Conservation (phyloP, 2,888 invertebrate genomes). For the Thecocarcelia acutangulata region DNA sequence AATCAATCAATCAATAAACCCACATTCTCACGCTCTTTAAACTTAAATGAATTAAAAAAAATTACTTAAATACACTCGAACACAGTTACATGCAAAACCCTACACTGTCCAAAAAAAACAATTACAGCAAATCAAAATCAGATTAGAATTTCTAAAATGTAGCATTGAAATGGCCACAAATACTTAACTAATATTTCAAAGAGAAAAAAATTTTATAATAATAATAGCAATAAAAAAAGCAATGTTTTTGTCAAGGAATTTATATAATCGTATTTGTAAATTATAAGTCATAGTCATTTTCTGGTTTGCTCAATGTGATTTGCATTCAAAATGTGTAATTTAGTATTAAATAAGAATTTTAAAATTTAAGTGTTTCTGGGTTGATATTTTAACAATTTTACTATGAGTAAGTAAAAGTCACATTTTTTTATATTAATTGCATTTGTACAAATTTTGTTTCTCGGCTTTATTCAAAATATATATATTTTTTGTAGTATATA, state of each 20-base stretch:
- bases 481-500: neutral
- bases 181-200: conserved; percentile 28
- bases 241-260: conserved; percentile 45
- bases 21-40: conserved; percentile 8
- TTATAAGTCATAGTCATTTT: conserved; percentile 50
- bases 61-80: conserved; percentile 53
- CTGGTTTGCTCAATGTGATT: conserved; percentile 59
- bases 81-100: conserved; percentile 39
- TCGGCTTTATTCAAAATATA: conserved; percentile 11
- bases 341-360: conserved; percentile 43
- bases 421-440: conserved; percentile 22
- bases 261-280: no score
- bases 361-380: conserved; percentile 50
- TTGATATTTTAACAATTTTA: conserved; percentile 46
- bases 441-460: conserved; percentile 35
- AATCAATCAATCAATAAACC: conserved; percentile 22
- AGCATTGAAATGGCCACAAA: neutral
- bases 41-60: conserved; percentile 61
- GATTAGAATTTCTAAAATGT: neutral
- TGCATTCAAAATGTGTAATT: conserved; percentile 68
- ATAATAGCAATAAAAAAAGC: neutral
- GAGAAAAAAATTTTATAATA: conserved; percentile 1
- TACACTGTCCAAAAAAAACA: conserved; percentile 37
- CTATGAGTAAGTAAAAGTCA: conserved; percentile 61
- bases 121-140: neutral